phyloP scores from a whole-genome alignment of 2,797 vertebrate genomes.

The Amblyraja radiata region DNA sequence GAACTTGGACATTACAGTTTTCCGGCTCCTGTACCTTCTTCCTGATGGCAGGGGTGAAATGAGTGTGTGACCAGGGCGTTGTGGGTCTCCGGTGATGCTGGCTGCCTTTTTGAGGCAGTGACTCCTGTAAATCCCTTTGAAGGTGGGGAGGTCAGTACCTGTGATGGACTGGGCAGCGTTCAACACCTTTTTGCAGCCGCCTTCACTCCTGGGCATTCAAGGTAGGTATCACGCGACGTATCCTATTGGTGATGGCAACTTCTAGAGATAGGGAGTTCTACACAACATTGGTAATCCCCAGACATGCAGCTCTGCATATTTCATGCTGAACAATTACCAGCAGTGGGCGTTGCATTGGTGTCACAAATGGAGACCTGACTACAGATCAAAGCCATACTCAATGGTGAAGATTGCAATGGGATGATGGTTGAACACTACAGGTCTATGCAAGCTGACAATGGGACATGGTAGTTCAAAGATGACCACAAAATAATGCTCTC shows the following conservation, averaged over 20 bases:
- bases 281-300: background rate
- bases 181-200: too few relatives aligned
- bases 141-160: too few relatives aligned
- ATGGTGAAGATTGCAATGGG: background rate
- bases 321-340: background rate
- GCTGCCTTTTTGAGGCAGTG: too few relatives aligned
- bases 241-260: background rate
- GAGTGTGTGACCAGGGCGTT: too few relatives aligned
- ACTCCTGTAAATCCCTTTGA: too few relatives aligned
- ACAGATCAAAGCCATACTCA: background rate
- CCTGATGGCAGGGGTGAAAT: too few relatives aligned
- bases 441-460: background rate
- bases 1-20: too few relatives aligned
- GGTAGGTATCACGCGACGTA: too few relatives aligned
- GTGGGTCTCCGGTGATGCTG: too few relatives aligned
- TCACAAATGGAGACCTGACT: background rate
- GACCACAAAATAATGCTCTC: background rate
- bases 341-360: background rate
- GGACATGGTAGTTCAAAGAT: background rate
- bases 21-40: too few relatives aligned
- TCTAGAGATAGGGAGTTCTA: background rate
- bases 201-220: too few relatives aligned
- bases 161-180: too few relatives aligned
- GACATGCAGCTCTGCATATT: background rate
- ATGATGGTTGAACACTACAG: background rate